A percentile compares a stretch with the other conserved stretches of the same genome.
Conservation (phyloP, 2,888 invertebrate species). For the Morinoia aosen region DNA sequence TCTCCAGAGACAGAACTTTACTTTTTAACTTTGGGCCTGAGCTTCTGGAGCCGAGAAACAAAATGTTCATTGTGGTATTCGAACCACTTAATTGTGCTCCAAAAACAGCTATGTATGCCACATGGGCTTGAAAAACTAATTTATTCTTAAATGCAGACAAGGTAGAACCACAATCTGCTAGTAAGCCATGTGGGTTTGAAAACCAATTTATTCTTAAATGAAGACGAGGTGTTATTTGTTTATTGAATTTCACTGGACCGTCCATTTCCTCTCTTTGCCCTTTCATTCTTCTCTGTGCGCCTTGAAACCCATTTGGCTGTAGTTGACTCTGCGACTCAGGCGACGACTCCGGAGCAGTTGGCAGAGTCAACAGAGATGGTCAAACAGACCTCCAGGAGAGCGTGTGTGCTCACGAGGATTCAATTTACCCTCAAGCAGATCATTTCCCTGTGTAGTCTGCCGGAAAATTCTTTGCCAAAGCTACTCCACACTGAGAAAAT, state of each 20-base stretch:
- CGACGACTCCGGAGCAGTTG: background rate
- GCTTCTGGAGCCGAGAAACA: background rate
- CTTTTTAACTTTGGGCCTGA: background rate
- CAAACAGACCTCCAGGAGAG: conserved; percentile 10
- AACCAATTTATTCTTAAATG: no score
- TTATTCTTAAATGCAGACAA: no score
- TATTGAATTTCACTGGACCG: background rate
- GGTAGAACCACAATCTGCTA: no score
- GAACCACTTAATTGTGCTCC: background rate
- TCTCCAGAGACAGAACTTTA: background rate
- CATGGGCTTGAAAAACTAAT: no score
- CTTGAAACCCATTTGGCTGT: background rate
- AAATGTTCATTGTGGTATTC: background rate
- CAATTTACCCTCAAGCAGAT: conserved; percentile 47
- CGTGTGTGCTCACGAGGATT: conserved; percentile 29
- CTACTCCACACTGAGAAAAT: background rate
- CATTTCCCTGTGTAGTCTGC: conserved; percentile 20
- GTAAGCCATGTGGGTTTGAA: no score
- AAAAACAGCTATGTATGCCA: background rate
- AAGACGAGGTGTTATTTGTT: background rate
- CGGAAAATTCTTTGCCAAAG: background rate
- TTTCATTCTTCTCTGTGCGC: background rate
- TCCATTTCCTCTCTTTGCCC: background rate
- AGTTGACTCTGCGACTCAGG: background rate
- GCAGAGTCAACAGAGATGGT: background rate